Evolutionary conservation across 2,888 invertebrate species (phyloP), one percentile per base, ranked within the genome.

Genomic region (Hypselothyrea guttata): DNA sequence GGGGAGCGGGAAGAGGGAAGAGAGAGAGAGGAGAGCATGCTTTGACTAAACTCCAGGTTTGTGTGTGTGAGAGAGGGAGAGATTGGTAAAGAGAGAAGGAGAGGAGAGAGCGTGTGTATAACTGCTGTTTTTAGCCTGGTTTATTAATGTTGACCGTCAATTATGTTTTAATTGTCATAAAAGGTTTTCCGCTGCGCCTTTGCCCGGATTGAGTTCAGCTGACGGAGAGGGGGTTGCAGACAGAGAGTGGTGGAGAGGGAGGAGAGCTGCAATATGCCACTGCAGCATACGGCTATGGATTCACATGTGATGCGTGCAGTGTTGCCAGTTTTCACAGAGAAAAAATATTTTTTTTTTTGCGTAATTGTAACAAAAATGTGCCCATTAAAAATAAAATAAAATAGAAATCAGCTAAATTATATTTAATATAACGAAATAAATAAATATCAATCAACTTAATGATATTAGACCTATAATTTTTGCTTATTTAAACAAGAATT

Each of bases 101-200:
- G n/a, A n/a, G n/a, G n/a, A n/a, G n/a, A n/a, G n/a, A n/a, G 31
- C 16, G 37, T 31, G 30, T 22, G 13, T 16, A 4, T 49, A 41
- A 62, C 38, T 42, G 44, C 28, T 51, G 53, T 46, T 45, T 51
- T 55, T 67, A 62, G 58, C 58, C 73, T 84, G 81, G 75, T 86
- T 82, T 82, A 85, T 82, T 82, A 87, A 86, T 87, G 84, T 87
- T 88, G 85, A 88, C 84, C 88, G 88, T 89, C 90, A 90, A 89
- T 89, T 89, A 89, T 86, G 86, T 90, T 89, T 90, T 89, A 90
- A 89, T 90, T 90, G 89, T 86, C 86, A 86, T 90, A 88, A 89
- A 88, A 90, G 88, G 88, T 86, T 87, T 87, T 54, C 78, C 34
- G 5, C 56, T 48, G 12, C 12, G 34, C 33, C 37, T 27, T 31